These are phyloP conservation scores for Pygoscelis adeliae DNA, from an alignment of 2,113 vertebrate species.

Conservation along the genomic window DNA sequence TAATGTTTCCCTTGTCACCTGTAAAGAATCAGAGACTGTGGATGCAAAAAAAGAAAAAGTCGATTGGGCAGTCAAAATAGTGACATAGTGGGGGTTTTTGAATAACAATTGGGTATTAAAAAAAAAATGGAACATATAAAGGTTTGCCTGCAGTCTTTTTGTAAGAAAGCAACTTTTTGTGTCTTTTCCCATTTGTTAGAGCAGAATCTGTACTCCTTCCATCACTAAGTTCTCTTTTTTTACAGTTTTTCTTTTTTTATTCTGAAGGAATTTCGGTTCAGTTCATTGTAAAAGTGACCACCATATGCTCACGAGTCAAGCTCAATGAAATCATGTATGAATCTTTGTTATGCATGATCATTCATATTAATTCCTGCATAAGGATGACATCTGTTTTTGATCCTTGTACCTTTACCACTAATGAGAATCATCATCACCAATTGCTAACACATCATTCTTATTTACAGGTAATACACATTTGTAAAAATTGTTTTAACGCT, in stretches of 20 bases:
- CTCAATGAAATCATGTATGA: slow-evolving; percentile 31
- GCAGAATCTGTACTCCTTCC: not conserved
- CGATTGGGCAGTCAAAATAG: not conserved
- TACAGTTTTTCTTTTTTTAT: not conserved
- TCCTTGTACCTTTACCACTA: slow-evolving; percentile 31
- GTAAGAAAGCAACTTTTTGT: not conserved
- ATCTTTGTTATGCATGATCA: slow-evolving; percentile 9
- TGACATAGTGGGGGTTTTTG: not conserved
- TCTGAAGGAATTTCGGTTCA: slow-evolving; percentile 6
- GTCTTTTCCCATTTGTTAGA: not conserved
- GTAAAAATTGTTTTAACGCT: not conserved
- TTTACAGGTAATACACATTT: not conserved
- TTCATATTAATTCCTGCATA: slow-evolving; percentile 55
- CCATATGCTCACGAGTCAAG: not conserved
- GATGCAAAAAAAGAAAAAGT: not conserved
- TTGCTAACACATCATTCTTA: not conserved
- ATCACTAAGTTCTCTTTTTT: not conserved
- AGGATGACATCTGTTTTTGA: slow-evolving; percentile 38
- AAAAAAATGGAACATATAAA: not conserved
- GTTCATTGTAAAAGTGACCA: not conserved
- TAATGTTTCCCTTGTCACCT: not conserved
- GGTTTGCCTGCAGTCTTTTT: not conserved
- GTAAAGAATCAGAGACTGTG: not conserved
- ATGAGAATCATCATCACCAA: slow-evolving; percentile 37
- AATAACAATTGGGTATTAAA: not conserved